Base-by-base conservation (phyloP, 2,797 vertebrate species). In the Epinephelus malabaricus region DNA sequence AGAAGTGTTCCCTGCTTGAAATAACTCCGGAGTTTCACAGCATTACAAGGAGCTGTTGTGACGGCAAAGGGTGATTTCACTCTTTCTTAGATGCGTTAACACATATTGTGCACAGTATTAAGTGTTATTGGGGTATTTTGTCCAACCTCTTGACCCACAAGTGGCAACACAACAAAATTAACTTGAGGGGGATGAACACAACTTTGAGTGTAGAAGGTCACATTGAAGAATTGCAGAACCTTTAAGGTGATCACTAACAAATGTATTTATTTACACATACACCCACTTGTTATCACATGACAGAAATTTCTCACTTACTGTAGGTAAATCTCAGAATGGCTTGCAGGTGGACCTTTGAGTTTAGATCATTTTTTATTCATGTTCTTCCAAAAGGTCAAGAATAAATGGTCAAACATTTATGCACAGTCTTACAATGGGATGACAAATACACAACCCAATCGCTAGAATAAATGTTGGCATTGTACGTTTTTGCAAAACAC, bases 1-100 rank as follows among this genome's bases (percentile, higher is more conserved):
- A 88, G 79, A 81, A 76, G 79, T 64, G 21, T 76, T 84, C 79
- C 45, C 65, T 10, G 54, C 69, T 78, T 58, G 47, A 86, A 72
- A 70, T 49, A 74, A 38, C 60, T 73, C 43, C 2, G 45, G 38
- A 63, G 30, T 76, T 84, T 55, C 40, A 25, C 58, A 65, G 64
- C 69, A 50, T 56, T 64, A 45, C 81, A 49, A 55, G 50, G 45
- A 83, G 64, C 46, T 72, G 27, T 7, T 46, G 40, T 30, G 55
- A 59, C 34, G 18, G 56, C 18, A 9, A 11, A 58, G 55, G 27
- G 17, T 58, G 55, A 8, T 4, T 56, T 30, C 27, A 30, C 55
- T 58, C 27, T 4, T 58, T 10, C 27, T 27, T 30, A 34, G 4
- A 54, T 25, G 23, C 9, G 2, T 19, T 49, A 30, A 15, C 55